Evolutionary conservation across 2,888 invertebrate species (phyloP).

Genomic region (Craniophora ligustri): DNA sequence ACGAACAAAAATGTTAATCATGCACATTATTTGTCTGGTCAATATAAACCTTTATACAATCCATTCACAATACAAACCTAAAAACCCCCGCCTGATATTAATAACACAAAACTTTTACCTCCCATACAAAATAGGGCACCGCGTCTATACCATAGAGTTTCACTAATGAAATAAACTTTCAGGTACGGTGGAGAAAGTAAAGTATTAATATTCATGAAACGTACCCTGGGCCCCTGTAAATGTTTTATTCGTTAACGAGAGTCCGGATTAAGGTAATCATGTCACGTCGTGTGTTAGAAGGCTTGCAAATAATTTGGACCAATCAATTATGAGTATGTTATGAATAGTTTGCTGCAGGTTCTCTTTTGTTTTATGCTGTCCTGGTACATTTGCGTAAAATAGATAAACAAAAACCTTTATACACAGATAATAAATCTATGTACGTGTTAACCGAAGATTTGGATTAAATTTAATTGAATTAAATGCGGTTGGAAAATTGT

Average conservation of each 20-base stretch:
- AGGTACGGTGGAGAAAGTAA: slow-evolving; percentile 77
- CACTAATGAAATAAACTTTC: slow-evolving; percentile 86
- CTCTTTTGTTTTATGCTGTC: neutral
- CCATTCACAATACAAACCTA: slow-evolving; percentile 16
- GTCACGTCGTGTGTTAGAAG: slow-evolving; percentile 83
- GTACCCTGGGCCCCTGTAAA: slow-evolving; percentile 79
- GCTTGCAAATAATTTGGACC: slow-evolving; percentile 81
- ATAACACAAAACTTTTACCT: slow-evolving; percentile 25
- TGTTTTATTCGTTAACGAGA: slow-evolving; percentile 88
- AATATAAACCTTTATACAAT: too few species aligned
- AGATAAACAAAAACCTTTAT: too few species aligned
- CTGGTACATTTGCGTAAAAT: too few species aligned
- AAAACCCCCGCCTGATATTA: slow-evolving; percentile 33
- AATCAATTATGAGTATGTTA: slow-evolving; percentile 75
- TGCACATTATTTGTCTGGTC: too few species aligned
- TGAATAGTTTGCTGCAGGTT: slow-evolving; percentile 4
- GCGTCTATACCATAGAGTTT: slow-evolving; percentile 62
- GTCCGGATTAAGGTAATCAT: slow-evolving; percentile 84
- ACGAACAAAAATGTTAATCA: too few species aligned
- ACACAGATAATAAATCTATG: too few species aligned
- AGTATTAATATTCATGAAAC: slow-evolving; percentile 84
- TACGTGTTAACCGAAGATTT: too few species aligned
- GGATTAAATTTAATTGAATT: too few species aligned
- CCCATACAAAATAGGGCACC: slow-evolving; percentile 35
- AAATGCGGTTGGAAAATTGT: too few species aligned